Percentiles rank a stretch among this genome's conserved stretches.
phyloP scores from a whole-genome alignment of 2,888 invertebrate species.

The Macroteleia sp. region DNA sequence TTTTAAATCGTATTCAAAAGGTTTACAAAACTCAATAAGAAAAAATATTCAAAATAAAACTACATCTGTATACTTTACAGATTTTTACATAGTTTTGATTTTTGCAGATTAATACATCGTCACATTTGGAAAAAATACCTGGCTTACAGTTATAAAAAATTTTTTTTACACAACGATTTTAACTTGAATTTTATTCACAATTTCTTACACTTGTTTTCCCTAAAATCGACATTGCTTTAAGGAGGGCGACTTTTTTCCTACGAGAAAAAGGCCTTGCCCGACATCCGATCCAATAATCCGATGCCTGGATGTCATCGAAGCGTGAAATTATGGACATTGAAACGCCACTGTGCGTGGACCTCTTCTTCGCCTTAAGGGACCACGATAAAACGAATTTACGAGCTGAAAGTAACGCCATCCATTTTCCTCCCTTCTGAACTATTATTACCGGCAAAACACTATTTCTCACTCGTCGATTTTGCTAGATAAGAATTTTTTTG shows the following conservation, averaged over 20 bases:
- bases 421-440: conserved; percentile 35
- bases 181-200: no score
- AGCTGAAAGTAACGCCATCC: conserved; percentile 55
- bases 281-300: conserved; percentile 78
- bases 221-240: no score
- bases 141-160: no score
- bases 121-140: no score
- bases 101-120: no score
- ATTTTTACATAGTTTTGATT: no score
- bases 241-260: conserved; percentile 55
- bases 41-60: no score
- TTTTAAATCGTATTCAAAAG: no score
- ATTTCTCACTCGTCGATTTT: conserved; percentile 51
- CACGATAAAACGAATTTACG: conserved; percentile 60
- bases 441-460: conserved; percentile 34
- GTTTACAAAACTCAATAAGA: no score
- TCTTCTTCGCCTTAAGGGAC: conserved; percentile 66
- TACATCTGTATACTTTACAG: no score
- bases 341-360: conserved; percentile 69
- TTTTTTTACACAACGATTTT: no score
- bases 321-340: conserved; percentile 79
- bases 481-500: conserved; percentile 27
- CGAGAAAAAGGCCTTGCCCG: conserved; percentile 61
- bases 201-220: no score
- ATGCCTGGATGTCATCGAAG: conserved; percentile 75